Evolutionary conservation across 2,113 vertebrate genomes (phyloP).

Genomic region (Eublepharis macularius): DNA sequence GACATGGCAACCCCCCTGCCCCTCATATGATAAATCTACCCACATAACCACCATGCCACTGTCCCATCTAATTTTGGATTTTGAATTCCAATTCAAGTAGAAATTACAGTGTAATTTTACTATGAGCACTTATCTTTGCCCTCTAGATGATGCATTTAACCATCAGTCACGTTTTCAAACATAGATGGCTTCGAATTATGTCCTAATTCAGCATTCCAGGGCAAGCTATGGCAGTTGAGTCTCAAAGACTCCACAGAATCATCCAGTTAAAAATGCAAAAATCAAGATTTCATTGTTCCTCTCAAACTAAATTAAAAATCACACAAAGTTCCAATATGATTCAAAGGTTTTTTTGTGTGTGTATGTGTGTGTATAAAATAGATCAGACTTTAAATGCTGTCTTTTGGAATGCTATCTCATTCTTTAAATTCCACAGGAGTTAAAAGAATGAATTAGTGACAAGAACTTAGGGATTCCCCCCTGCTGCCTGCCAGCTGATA

Average conservation of each 20-base stretch:
- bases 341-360: neutral
- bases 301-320: neutral
- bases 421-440: no score
- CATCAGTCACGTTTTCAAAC: conserved; percentile 3
- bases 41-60: neutral
- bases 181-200: neutral
- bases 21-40: neutral
- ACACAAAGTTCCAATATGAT: neutral
- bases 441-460: no score
- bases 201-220: conserved; percentile 10
- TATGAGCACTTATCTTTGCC: accelerated
- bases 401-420: no score
- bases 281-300: neutral
- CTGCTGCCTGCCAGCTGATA: no score
- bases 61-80: conserved; percentile 15
- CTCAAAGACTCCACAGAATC: neutral
- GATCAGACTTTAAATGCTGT: no score
- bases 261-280: neutral
- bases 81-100: neutral
- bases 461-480: no score
- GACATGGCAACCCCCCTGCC: neutral
- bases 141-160: conserved; percentile 18
- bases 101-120: neutral
- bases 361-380: no score
- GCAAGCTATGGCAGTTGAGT: neutral